Percentiles rank a stretch among this genome's conserved stretches.
Conservation (phyloP, 2,888 invertebrate genomes). For the Tuberolachnus salignus region DNA sequence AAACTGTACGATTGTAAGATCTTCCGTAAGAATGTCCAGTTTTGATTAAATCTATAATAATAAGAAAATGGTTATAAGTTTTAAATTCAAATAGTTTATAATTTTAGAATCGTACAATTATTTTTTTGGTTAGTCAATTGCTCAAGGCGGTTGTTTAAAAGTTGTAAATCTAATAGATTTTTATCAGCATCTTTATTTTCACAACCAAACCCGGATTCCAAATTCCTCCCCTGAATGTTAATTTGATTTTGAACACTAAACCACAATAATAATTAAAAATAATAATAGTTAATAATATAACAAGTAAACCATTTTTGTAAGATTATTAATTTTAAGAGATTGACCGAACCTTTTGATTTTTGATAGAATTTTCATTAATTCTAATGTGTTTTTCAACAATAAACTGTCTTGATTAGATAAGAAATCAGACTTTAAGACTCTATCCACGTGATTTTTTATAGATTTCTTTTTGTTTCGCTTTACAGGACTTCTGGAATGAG, state of each 20-base stretch:
- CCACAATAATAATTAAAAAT: not conserved
- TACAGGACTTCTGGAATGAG: conserved; percentile 12
- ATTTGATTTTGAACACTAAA: conserved; percentile 42
- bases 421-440: conserved; percentile 31
- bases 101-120: conserved; percentile 14
- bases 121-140: conserved; percentile 32
- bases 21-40: conserved; percentile 44
- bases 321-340: not conserved
- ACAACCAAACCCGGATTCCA: conserved; percentile 16
- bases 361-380: conserved; percentile 40
- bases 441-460: conserved; percentile 30
- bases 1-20: conserved; percentile 43
- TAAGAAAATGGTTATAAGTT: not conserved
- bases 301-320: not conserved
- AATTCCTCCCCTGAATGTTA: not conserved
- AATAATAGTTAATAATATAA: conserved; percentile 1
- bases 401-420: conserved; percentile 39
- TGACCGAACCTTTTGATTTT: conserved; percentile 43
- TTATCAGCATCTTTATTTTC: not conserved
- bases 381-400: conserved; percentile 38
- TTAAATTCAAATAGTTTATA: not conserved
- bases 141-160: conserved; percentile 26
- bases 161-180: conserved; percentile 6
- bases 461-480: conserved; percentile 33
- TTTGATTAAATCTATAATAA: conserved; percentile 32